phyloP scores from a whole-genome alignment of 23 tunicate species.

The Ascidia mentula region DNA sequence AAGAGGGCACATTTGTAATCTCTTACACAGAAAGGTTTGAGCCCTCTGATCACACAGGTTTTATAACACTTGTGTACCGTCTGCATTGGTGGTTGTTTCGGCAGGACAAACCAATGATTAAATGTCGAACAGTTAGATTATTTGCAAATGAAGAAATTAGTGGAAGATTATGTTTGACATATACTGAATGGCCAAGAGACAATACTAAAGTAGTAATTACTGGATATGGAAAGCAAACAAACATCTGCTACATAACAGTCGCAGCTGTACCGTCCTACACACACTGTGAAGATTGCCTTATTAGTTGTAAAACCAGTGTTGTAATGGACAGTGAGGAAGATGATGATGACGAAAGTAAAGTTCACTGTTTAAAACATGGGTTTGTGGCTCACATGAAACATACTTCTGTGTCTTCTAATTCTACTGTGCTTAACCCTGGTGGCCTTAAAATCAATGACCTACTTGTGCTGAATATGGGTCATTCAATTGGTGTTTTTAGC shows the following conservation, averaged over 20 bases:
- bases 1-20: constrained; percentile 59
- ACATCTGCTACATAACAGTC: constrained; percentile 67
- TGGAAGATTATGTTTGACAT: constrained; percentile 22
- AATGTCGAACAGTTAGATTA: constrained; percentile 40
- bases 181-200: constrained; percentile 87
- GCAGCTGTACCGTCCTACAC: constrained; percentile 56
- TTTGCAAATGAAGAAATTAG: constrained; percentile 85
- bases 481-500: constrained; percentile 89
- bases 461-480: constrained; percentile 79
- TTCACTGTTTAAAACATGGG: constrained; percentile 58
- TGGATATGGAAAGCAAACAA: constrained; percentile 38
- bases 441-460: constrained; percentile 70
- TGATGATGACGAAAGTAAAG: neutral
- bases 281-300: constrained; percentile 40
- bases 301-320: neutral
- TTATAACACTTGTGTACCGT: constrained; percentile 43
- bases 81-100: constrained; percentile 92
- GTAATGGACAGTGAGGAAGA: neutral
- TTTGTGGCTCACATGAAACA: constrained; percentile 79
- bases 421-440: constrained; percentile 35
- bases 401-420: constrained; percentile 40
- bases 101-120: constrained; percentile 27
- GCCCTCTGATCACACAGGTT: constrained; percentile 45
- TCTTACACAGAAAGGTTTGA: constrained; percentile 84
- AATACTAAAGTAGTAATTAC: constrained; percentile 68